A percentile compares a stretch with the other conserved stretches of the same genome.
These are phyloP conservation scores for Drosophila nebulosa DNA, from an alignment of 1,140 invertebrate genomes.

Conservation along the genomic window DNA sequence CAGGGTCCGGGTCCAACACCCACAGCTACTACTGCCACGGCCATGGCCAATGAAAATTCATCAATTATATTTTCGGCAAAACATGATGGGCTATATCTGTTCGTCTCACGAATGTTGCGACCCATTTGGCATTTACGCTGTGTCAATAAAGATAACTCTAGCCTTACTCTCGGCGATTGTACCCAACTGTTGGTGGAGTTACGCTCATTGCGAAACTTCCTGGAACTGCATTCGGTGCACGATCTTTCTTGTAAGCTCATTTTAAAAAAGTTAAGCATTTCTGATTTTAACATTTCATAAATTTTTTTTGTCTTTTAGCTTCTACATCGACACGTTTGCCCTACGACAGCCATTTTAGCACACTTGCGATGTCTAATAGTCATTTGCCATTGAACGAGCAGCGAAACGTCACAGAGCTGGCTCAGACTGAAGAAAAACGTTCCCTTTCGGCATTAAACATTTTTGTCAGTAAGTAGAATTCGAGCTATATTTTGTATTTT, in stretches of 20 bases:
- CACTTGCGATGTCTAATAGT: conserved; percentile 40
- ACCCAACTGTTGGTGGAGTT: conserved; percentile 81
- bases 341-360: conserved; percentile 49
- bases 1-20: conserved; percentile 57
- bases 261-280: no score
- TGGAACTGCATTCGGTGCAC: conserved; percentile 80
- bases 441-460: conserved; percentile 90
- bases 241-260: conserved; percentile 59
- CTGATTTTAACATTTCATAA: neutral
- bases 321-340: conserved; percentile 35
- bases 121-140: conserved; percentile 90
- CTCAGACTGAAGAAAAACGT: conserved; percentile 84
- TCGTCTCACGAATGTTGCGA: conserved; percentile 91
- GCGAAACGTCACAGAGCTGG: conserved; percentile 80
- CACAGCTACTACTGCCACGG: conserved; percentile 11
- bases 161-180: conserved; percentile 82
- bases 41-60: conserved; percentile 40
- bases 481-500: neutral
- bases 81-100: conserved; percentile 96
- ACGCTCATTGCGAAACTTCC: conserved; percentile 81
- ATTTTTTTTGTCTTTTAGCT: conserved; percentile 5
- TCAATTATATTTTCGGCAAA: conserved; percentile 84
- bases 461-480: conserved; percentile 84
- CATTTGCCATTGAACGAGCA: conserved; percentile 57
- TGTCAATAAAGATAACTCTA: conserved; percentile 82